These are phyloP conservation scores for Pipistrellus pygmaeus DNA, from an alignment of 2,797 vertebrate species.

Conservation along the genomic window DNA sequence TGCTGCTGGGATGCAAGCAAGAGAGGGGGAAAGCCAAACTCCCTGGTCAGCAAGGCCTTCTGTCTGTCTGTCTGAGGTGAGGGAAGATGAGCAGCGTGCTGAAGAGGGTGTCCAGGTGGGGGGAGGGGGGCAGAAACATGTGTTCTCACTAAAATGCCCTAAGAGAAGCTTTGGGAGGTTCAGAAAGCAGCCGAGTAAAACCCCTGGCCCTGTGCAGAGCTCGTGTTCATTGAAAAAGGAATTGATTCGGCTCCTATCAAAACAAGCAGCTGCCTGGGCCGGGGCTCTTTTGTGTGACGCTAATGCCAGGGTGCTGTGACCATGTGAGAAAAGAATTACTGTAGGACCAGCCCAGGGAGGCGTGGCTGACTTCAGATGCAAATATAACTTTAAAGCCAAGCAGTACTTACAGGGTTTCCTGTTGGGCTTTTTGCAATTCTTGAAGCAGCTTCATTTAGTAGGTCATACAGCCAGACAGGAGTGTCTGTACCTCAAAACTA, in stretches of 20 bases:
- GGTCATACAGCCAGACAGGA: not conserved
- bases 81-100: not conserved
- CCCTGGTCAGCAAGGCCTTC: not conserved
- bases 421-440: not conserved
- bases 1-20: not conserved
- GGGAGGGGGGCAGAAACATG: not conserved
- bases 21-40: not conserved
- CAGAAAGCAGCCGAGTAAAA: slow-evolving; percentile 42
- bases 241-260: slow-evolving; percentile 51
- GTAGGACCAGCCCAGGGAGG: slow-evolving; percentile 50
- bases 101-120: not conserved
- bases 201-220: not conserved
- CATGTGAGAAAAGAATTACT: slow-evolving; percentile 66
- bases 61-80: not conserved
- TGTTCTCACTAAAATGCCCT: slow-evolving; percentile 16
- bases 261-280: slow-evolving; percentile 53
- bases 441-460: not conserved
- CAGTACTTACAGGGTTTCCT: not conserved
- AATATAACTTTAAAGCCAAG: not conserved
- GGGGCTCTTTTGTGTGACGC: not conserved
- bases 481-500: not conserved
- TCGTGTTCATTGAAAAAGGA: slow-evolving; percentile 65
- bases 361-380: slow-evolving; percentile 39
- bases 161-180: slow-evolving; percentile 63
- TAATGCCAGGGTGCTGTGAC: not conserved